These are phyloP conservation scores for Chloroclystis v-ata DNA, from an alignment of 2,888 invertebrate genomes.

Conservation along the genomic window DNA sequence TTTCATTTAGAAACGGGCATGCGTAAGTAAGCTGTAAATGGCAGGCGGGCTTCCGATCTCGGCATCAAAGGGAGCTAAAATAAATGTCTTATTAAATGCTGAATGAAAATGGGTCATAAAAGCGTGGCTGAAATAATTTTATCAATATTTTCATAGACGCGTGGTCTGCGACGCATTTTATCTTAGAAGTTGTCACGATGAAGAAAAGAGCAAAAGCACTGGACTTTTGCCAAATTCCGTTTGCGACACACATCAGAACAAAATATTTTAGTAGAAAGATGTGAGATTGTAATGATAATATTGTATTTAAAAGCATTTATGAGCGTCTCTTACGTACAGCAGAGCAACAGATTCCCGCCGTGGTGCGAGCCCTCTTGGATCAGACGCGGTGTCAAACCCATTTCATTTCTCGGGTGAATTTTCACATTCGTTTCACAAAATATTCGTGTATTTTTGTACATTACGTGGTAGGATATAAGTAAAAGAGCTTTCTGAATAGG, in stretches of 20 bases:
- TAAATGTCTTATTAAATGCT: not conserved
- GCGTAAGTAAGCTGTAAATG: conserved; percentile 36
- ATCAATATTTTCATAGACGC: conserved; percentile 35
- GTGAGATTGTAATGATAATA: conserved; percentile 35
- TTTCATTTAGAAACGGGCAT: conserved; percentile 28
- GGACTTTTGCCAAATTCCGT: conserved; percentile 67
- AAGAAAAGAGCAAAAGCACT: conserved; percentile 68
- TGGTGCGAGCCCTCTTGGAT: not conserved
- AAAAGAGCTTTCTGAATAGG: not conserved
- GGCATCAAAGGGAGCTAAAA: conserved; percentile 2
- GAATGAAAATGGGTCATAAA: conserved; percentile 4
- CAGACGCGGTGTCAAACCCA: not conserved
- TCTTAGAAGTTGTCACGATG: conserved; percentile 62
- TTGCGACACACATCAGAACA: conserved; percentile 63
- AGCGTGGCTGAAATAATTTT: conserved; percentile 25
- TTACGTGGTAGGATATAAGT: not conserved
- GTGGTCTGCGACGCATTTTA: conserved; percentile 52
- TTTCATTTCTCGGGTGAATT: not conserved
- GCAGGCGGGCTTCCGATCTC: conserved; percentile 24
- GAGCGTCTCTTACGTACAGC: conserved; percentile 27
- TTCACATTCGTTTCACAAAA: too few relatives aligned
- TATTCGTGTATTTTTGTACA: too few relatives aligned
- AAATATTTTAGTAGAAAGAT: conserved; percentile 63
- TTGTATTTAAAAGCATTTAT: conserved; percentile 25
- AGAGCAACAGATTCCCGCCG: conserved; percentile 29